A percentile compares a stretch with the other conserved stretches of the same genome.
phyloP scores from a whole-genome alignment of 2,797 vertebrate genomes.

The Craterocephalus amniculus region DNA sequence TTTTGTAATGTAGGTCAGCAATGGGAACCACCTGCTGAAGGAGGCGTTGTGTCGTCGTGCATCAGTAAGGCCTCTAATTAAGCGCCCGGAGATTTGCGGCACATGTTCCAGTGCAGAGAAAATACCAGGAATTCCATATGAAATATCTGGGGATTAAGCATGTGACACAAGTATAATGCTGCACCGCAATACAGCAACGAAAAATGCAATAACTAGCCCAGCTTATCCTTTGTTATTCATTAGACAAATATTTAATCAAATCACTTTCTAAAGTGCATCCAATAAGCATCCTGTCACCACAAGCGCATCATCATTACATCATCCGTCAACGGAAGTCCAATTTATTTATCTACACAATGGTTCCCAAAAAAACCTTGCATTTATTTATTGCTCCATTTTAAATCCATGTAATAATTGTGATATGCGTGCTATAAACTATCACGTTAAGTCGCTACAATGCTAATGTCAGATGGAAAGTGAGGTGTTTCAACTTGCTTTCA shows the following conservation, averaged over 20 bases:
- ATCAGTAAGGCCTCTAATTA: constrained; percentile 65
- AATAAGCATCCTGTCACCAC: neutral
- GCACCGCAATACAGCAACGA: constrained; percentile 47
- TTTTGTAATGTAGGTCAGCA: constrained; percentile 49
- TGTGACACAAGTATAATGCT: constrained; percentile 68
- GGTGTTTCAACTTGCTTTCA: neutral
- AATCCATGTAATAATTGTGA: neutral
- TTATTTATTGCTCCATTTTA: neutral
- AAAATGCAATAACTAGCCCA: constrained; percentile 5
- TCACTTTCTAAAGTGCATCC: neutral
- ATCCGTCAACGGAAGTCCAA: neutral
- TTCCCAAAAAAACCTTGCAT: neutral
- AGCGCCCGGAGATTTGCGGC: constrained; percentile 47
- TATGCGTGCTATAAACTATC: neutral
- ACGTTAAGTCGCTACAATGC: neutral
- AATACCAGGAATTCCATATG: constrained; percentile 78
- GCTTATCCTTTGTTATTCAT: constrained; percentile 2
- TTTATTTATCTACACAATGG: neutral
- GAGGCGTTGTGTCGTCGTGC: constrained; percentile 39
- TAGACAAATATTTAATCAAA: constrained; percentile 6
- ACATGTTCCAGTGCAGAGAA: constrained; percentile 59
- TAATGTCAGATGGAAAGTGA: neutral
- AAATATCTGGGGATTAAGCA: constrained; percentile 75
- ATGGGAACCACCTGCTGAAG: constrained; percentile 56
- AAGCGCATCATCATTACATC: neutral